Evolutionary conservation across 2,888 invertebrate genomes (phyloP), one percentile per base, ranked within the genome.

Genomic region (Glyphotaelius pellucidus): DNA sequence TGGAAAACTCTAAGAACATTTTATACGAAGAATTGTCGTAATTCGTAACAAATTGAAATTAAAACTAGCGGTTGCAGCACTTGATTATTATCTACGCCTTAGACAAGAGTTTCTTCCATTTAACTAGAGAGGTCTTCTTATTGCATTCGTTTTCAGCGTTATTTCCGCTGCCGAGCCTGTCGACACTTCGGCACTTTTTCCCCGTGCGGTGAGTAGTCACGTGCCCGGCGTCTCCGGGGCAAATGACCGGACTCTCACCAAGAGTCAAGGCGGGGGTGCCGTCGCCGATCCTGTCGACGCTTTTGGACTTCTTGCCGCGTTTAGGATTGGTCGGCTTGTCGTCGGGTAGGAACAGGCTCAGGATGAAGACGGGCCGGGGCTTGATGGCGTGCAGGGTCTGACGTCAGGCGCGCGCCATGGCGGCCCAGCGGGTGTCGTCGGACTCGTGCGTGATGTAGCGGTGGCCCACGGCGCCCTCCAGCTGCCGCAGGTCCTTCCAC

Each of bases 401-500:
- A 95, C 94, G 94, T 92, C 92, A 92, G 92, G 92, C 94, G 94
- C 95, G 95, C 94, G 90, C 89, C 95, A 95, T 90, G 94, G 92
- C 94, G 94, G 94, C 97, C 99, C 99, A 99, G 94, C 99, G 97
- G n/a, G 97, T 97, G 95, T 99, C 99, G 94, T 99, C 99, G 47
- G 98, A 98, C 95, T 99, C 98, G 94, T 99, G 99, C 12, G 99
- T 99, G 93, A 99, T 96, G 95, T 98, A 99, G 93, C 96, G 95
- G 90, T 93, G 67, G 90, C 95, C 95, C 42, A 95, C 95, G 92
- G 95, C 94, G 0, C 93, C 93, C 96, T 99, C 99, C 91, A 99
- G 96, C 94, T 97, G 97, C 91, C 99, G 97, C 94, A 99, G 96
- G 96, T 99, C 99, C 94, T 97, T 97, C 99, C 99, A 99, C 9